Evolutionary conservation across 1,140 invertebrate species (phyloP).

Genomic region (Heliconius congener): DNA sequence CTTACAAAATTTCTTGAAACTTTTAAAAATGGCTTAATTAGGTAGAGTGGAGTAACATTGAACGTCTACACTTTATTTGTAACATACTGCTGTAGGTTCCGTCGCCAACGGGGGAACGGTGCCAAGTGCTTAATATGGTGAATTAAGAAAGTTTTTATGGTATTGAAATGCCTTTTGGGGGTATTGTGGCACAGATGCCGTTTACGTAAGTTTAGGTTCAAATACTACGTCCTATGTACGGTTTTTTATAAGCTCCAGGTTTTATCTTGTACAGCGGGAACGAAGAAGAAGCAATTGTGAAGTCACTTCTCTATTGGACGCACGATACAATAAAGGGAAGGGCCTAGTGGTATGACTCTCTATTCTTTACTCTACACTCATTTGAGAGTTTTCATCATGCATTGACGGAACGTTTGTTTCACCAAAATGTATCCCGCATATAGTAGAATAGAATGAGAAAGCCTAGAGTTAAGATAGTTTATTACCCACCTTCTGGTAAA

Average conservation of each 20-base stretch:
- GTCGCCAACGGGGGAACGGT: neutral
- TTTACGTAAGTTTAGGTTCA: neutral
- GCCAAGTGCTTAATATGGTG: conserved; percentile 1
- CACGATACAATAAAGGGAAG: no score
- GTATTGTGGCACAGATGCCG: neutral
- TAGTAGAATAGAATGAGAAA: neutral
- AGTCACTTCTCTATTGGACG: no score
- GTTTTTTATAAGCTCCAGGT: no score
- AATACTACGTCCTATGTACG: no score
- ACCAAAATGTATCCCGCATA: no score
- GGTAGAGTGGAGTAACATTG: conserved; percentile 10
- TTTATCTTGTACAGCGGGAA: no score
- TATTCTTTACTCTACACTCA: no score
- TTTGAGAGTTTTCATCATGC: no score
- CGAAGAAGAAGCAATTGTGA: no score
- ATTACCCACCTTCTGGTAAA: neutral
- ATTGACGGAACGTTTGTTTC: no score
- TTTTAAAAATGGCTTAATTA: conserved; percentile 13
- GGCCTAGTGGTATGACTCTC: no score
- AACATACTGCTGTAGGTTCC: neutral
- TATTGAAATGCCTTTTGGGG: neutral
- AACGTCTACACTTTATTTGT: conserved; percentile 4
- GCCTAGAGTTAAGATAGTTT: neutral
- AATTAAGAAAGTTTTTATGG: conserved; percentile 4
- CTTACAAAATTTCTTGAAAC: neutral